Evolutionary conservation across 2,113 vertebrate genomes (phyloP).

Genomic region (Motacilla alba): DNA sequence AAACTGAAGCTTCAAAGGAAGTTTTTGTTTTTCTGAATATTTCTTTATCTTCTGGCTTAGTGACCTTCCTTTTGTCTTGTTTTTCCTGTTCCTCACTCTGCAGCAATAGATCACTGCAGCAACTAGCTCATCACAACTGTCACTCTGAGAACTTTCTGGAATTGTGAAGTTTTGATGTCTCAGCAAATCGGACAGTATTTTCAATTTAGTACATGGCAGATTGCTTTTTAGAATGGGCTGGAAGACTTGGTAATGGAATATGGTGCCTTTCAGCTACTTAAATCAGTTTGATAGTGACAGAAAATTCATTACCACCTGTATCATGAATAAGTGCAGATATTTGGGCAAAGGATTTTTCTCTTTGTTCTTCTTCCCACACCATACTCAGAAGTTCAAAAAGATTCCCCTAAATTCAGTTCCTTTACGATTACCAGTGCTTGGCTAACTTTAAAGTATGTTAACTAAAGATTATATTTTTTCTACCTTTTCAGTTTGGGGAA

Average conservation of each 20-base stretch:
- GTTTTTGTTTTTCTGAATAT: neutral
- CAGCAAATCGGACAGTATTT: constrained; percentile 56
- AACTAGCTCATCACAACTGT: neutral
- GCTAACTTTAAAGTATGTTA: neutral
- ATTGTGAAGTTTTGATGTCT: constrained; percentile 39
- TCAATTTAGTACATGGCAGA: constrained; percentile 61
- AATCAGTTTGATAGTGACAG: constrained; percentile 44
- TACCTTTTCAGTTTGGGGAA: neutral
- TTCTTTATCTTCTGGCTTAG: neutral
- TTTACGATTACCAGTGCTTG: neutral
- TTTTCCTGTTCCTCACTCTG: neutral
- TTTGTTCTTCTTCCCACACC: accelerated
- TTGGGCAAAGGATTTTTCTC: neutral
- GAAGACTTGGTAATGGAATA: constrained; percentile 58
- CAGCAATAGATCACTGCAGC: neutral
- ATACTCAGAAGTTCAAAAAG: neutral
- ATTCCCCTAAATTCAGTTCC: neutral
- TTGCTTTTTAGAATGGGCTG: constrained; percentile 55
- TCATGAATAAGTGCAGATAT: neutral
- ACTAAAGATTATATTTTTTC: neutral
- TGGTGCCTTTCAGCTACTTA: constrained; percentile 58
- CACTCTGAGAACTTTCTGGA: constrained; percentile 22
- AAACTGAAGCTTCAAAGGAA: neutral
- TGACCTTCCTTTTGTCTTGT: neutral
- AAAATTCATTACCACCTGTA: constrained; percentile 28